Conservation (phyloP, 1,140 invertebrate species). For the Pogonomyrmex californicus region DNA sequence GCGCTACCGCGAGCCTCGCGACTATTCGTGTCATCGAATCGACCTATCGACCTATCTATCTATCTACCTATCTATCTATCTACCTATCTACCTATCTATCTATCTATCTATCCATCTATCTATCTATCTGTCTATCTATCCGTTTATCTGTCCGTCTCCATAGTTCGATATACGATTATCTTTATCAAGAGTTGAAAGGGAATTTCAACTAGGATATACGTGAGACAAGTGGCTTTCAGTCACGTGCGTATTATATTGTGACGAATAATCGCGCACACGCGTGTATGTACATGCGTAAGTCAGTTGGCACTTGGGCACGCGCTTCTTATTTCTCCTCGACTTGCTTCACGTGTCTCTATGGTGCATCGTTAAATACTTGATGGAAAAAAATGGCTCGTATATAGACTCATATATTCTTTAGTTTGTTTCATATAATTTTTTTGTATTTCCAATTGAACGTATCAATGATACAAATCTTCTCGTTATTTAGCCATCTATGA, state of each 20-base stretch:
- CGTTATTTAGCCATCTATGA: not conserved
- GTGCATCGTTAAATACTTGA: slow-evolving; percentile 75
- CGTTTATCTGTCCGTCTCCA: not conserved
- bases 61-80: too few species aligned
- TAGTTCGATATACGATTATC: slow-evolving; percentile 13
- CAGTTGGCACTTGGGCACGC: slow-evolving; percentile 85
- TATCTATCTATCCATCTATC: too few species aligned
- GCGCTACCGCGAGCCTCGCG: too few species aligned
- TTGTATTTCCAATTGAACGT: not conserved
- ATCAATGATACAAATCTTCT: not conserved
- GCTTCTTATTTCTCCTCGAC: slow-evolving; percentile 72
- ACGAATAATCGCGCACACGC: slow-evolving; percentile 70
- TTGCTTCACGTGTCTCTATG: slow-evolving; percentile 59
- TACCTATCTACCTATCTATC: too few species aligned
- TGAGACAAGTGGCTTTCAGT: slow-evolving; percentile 76
- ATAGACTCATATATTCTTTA: slow-evolving; percentile 41
- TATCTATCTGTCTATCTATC: too few species aligned
- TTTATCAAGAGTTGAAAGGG: not conserved
- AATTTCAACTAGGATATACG: slow-evolving; percentile 42
- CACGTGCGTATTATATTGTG: slow-evolving; percentile 81
- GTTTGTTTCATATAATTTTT: slow-evolving; percentile 5
- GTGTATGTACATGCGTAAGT: slow-evolving; percentile 81
- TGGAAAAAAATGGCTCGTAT: slow-evolving; percentile 7
- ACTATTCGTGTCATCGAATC: too few species aligned
- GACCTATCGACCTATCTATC: too few species aligned